Evolutionary conservation across 2,797 vertebrate genomes (phyloP), one percentile per base, ranked within the genome.

Genomic region (Leptatherina wallacei): DNA sequence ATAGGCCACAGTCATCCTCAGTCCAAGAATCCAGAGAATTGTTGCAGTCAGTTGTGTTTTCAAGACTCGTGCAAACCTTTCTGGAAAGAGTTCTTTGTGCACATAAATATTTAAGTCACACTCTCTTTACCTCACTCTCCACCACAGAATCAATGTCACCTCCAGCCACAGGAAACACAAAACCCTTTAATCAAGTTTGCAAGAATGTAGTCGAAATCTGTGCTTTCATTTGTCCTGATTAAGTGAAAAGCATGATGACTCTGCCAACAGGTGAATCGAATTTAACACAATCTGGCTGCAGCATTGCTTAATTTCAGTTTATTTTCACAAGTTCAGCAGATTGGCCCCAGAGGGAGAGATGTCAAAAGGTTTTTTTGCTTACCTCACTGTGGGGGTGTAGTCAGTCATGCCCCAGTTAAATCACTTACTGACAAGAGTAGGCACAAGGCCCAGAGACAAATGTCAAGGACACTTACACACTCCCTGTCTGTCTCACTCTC

Each of bases 51-150:
- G 64, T 54, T 77, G 54, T 80, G 64, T 78, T 83, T 77, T 83
- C 62, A 80, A 61, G 76, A 51, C 59, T 83, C 76, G 56, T 79
- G 44, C 73, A 87, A 86, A 82, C 89, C 88, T 91, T 94, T 94
- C 89, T 94, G 92, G 92, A 92, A 92, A 93, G 89, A 91, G 89
- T 80, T 88, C 60, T 78, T 73, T 78, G 57, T 59, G 30, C 36
- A 65, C 85, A 89, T 89, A 72, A 84, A 90, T 86, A 87, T 88
- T 89, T 88, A 81, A 86, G 65, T 64, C 40, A 55, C 71, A 58
- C 33, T 69, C 55, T 61, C 71, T 42, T 69, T 14, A 12, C 30
- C 52, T 61, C 38, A 35, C 71, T 30, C 62, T 79, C 58, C n/a
- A 27, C 29, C 64, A 35, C 58, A 73, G 65, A 87, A 84, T 88